Evolutionary conservation across 2,888 invertebrate species (phyloP).

Genomic region (Drosophila tripunctata): DNA sequence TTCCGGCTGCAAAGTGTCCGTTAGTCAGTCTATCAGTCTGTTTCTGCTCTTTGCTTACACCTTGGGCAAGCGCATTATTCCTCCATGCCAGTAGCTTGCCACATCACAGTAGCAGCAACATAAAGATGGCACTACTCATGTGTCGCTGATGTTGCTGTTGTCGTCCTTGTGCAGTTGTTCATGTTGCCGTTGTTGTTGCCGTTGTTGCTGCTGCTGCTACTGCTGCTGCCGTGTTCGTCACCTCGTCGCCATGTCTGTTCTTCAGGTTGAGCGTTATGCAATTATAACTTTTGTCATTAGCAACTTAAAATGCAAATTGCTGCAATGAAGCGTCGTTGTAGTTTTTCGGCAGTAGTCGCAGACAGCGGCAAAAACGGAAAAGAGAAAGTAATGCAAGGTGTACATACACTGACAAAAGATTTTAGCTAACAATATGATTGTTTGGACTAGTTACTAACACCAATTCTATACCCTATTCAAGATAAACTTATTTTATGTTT

Average conservation of each 20-base stretch:
- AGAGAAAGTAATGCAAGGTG: neutral
- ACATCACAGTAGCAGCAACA: constrained; percentile 40
- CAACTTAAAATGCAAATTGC: constrained; percentile 81
- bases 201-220: constrained; percentile 15
- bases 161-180: constrained; percentile 19
- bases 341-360: constrained; percentile 48
- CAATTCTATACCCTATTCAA: too few relatives aligned
- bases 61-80: constrained; percentile 37
- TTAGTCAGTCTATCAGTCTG: constrained; percentile 1
- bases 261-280: constrained; percentile 80
- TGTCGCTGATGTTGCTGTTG: constrained; percentile 30
- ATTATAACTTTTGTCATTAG: constrained; percentile 83
- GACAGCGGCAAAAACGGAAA: constrained; percentile 1
- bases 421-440: too few relatives aligned
- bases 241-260: constrained; percentile 17
- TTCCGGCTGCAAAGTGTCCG: constrained; percentile 76
- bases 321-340: constrained; percentile 74
- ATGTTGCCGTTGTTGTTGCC: constrained; percentile 25
- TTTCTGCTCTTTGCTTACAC: neutral
- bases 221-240: constrained; percentile 16
- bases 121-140: constrained; percentile 40
- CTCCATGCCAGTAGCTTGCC: constrained; percentile 5
- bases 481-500: too few relatives aligned
- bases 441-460: too few relatives aligned
- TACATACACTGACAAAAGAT: neutral